Evolutionary conservation across 2,888 invertebrate species (phyloP).

Genomic region (Prionchulus punctatus): DNA sequence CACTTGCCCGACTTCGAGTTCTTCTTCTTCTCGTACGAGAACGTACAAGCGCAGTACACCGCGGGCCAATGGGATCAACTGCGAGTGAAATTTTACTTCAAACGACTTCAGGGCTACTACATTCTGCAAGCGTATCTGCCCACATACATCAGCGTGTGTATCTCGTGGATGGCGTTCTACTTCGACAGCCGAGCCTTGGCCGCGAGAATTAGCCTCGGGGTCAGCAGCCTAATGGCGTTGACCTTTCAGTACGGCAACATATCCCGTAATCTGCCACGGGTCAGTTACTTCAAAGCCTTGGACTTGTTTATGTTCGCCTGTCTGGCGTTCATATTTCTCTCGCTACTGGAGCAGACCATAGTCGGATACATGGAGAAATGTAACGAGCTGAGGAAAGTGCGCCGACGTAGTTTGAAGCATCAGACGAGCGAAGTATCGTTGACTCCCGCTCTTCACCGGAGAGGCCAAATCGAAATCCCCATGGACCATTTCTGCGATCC

Average conservation of each 20-base stretch:
- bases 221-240: slow-evolving; percentile 27
- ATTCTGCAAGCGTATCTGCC: slow-evolving; percentile 5
- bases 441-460: not conserved
- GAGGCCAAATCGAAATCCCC: too few species aligned
- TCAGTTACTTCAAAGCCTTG: slow-evolving; percentile 25
- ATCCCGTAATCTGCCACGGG: slow-evolving; percentile 28
- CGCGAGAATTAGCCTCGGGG: slow-evolving; percentile 29
- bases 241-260: slow-evolving; percentile 31
- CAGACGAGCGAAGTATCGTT: not conserved
- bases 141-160: slow-evolving; percentile 14
- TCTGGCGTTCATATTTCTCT: slow-evolving; percentile 6
- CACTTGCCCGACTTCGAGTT: not conserved
- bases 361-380: slow-evolving; percentile 2
- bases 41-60: not conserved
- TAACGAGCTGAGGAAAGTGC: not conserved
- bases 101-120: not conserved
- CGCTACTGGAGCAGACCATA: slow-evolving; percentile 4
- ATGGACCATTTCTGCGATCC: too few species aligned
- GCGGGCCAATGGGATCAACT: slow-evolving; percentile 1
- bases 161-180: slow-evolving; percentile 30
- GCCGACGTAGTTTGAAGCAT: not conserved
- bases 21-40: not conserved
- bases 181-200: slow-evolving; percentile 24
- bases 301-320: slow-evolving; percentile 9
- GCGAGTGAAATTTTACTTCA: not conserved